Evolutionary conservation across 2,797 vertebrate species (phyloP), one percentile per base, ranked within the genome.

Genomic region (Pseudomugil tenellus): DNA sequence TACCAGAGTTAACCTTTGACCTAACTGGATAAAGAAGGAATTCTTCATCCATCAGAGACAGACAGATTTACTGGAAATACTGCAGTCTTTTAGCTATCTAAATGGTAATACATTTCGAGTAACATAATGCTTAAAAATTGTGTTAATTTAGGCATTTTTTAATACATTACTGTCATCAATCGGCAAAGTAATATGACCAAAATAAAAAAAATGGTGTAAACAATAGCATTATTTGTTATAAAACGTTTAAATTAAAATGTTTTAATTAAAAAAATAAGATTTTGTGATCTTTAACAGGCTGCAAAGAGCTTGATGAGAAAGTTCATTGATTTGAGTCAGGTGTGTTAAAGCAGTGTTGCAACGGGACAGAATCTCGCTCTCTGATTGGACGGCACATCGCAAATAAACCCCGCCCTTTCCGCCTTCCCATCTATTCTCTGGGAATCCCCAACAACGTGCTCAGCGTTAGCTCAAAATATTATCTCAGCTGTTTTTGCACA

Each of bases 381-480:
- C 34, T 83, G 90, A 90, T 89, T 90, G 87, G 88, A 7, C 54
- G 11, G 17, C 0, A 3, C 0, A 0, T 7, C 2, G 0, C 4
- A 0, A 0, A 13, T 59, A 46, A 41, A 34, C 0, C 0, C 0
- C 0, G 28, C 58, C 55, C 81, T 29, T 6, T 29, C 6, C 6
- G n/a, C n/a, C 61, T 52, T 74, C 66, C 59, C 26, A 6, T 1
- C 1, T 1, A 0, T 6, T 79, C 53, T 1, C 2, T 72, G 88
- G 86, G 66, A 86, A 66, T 84, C 76, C 87, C 88, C 85, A 1
- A 67, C 69, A 90, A 37, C 88, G 87, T 89, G 87, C 48, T 82
- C n/a, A 23, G 4, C 0, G 0, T 6, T 23, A 17, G 3, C 6
- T 1, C 68, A 79, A 60, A 91, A 90, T 84, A 90, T 91, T 92